Conservation (phyloP, 1,140 invertebrate species). For the Sitobion miscanthi region DNA sequence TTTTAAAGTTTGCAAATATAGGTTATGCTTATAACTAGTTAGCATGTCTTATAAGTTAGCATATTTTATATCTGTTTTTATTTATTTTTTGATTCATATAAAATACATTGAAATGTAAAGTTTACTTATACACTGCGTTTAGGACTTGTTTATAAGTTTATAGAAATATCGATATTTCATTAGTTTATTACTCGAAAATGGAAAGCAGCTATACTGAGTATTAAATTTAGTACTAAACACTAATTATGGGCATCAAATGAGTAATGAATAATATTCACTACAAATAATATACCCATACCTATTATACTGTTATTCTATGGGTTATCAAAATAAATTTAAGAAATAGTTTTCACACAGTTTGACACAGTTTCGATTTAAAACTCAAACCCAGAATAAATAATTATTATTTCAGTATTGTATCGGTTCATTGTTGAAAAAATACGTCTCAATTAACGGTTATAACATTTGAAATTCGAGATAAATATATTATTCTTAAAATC, state of each 20-base stretch:
- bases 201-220: background rate
- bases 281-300: background rate
- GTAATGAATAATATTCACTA: background rate
- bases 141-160: background rate
- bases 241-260: background rate
- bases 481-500: background rate
- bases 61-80: too few species aligned
- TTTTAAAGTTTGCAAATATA: too few species aligned
- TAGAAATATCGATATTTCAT: background rate
- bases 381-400: background rate
- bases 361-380: background rate
- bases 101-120: background rate
- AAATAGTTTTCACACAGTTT: background rate
- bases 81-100: background rate
- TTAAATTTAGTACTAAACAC: background rate
- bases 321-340: too few species aligned
- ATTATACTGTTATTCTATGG: background rate
- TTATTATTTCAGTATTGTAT: background rate
- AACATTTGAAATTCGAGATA: background rate
- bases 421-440: background rate
- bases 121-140: background rate
- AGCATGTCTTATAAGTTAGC: background rate
- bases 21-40: background rate
- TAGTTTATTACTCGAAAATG: background rate
- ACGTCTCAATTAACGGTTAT: background rate